Conservation (phyloP, 2,113 vertebrate genomes). For the Ramphastos sulfuratus region DNA sequence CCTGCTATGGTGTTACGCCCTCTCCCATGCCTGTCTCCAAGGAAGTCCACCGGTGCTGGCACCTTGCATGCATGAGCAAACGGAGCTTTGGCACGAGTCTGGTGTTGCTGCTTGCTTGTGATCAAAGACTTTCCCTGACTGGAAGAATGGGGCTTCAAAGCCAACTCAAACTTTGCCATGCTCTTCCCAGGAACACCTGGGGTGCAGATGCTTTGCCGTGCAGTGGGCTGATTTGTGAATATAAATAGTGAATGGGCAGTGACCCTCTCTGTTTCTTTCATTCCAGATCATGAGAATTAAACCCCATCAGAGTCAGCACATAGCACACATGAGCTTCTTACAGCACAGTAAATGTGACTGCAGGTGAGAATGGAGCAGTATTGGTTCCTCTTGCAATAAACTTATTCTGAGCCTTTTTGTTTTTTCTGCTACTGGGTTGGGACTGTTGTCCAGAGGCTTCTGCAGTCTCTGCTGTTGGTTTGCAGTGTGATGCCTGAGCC, state of each 20-base stretch:
- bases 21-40: not conserved
- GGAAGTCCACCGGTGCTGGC: conserved; percentile 25
- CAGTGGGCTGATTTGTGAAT: conserved; percentile 1
- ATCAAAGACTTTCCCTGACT: conserved; percentile 33
- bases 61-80: not conserved
- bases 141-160: not conserved
- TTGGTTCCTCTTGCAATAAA: conserved; percentile 30
- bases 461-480: not conserved
- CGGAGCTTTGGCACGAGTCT: conserved; percentile 38
- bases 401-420: not conserved
- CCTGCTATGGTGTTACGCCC: not conserved
- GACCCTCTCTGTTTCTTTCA: conserved; percentile 65
- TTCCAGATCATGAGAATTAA: conserved; percentile 94
- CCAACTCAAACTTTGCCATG: not conserved
- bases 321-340: conserved; percentile 93
- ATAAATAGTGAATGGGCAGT: conserved; percentile 18
- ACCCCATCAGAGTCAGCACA: conserved; percentile 84
- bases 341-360: conserved; percentile 96
- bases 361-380: conserved; percentile 85
- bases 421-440: conserved; percentile 24
- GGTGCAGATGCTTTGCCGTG: not conserved
- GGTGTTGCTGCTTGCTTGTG: not conserved
- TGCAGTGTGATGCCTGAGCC: not conserved
- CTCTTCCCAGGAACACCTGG: conserved; percentile 24
- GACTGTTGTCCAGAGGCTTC: not conserved